Conservation (phyloP, 2,888 invertebrate genomes). For the Apantesis nais region DNA sequence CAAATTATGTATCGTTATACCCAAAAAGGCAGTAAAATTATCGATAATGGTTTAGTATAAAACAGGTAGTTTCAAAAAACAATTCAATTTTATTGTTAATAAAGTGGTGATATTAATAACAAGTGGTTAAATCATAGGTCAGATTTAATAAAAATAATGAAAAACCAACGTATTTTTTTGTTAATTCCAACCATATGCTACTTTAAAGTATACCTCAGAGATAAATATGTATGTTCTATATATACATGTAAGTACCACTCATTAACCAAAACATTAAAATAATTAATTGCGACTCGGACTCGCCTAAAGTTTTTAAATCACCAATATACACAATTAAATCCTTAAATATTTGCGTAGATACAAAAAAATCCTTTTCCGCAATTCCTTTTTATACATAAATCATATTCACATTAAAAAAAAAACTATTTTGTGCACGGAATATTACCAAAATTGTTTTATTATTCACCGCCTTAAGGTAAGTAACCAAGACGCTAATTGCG, state of each 20-base stretch:
- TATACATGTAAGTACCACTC: neutral
- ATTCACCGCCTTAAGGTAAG: slow-evolving; percentile 40
- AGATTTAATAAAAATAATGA: neutral
- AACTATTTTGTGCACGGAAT: slow-evolving; percentile 26
- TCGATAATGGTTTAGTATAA: neutral
- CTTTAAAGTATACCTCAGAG: neutral
- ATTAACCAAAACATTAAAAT: neutral
- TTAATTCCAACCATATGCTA: neutral
- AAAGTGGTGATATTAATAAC: neutral
- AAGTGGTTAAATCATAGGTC: neutral
- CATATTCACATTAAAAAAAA: slow-evolving; percentile 30
- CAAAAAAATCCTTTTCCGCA: slow-evolving; percentile 24
- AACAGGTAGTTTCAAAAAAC: neutral
- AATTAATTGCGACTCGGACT: neutral
- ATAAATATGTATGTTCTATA: neutral
- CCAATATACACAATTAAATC: slow-evolving; percentile 11
- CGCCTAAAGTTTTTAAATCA: slow-evolving; percentile 5
- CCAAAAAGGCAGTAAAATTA: neutral
- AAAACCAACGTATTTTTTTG: neutral
- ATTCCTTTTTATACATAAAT: slow-evolving; percentile 13
- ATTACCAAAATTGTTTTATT: slow-evolving; percentile 42
- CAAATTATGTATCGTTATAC: neutral
- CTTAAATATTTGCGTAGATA: slow-evolving; percentile 14
- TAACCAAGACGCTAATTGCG: slow-evolving; percentile 41
- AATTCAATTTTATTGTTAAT: neutral